Conservation (phyloP, 2,888 invertebrate genomes). For the Diaphora mendica region DNA sequence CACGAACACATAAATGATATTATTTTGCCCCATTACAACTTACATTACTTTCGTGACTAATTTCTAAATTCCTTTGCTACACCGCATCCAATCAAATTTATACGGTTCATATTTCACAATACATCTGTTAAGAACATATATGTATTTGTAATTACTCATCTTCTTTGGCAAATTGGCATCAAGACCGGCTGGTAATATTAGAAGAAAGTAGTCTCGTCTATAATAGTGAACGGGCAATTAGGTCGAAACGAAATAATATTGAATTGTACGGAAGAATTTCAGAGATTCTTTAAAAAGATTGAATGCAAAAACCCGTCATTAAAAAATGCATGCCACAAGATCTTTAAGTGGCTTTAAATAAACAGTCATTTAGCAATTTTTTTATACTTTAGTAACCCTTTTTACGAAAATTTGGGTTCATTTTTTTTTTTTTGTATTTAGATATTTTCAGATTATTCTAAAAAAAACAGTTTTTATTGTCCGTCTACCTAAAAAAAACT, state of each 20-base stretch:
- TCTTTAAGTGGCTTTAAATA: not conserved
- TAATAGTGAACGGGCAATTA: not conserved
- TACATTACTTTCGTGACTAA: constrained; percentile 24
- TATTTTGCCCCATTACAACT: constrained; percentile 27
- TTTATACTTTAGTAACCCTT: not conserved
- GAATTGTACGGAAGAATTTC: not conserved
- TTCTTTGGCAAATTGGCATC: constrained; percentile 79
- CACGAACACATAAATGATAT: constrained; percentile 15
- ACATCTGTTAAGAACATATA: constrained; percentile 81
- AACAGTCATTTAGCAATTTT: not conserved
- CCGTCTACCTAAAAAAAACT: no score
- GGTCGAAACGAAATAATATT: not conserved
- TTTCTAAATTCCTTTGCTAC: constrained; percentile 44
- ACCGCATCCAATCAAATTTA: constrained; percentile 77
- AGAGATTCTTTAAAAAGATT: not conserved
- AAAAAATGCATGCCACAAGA: not conserved
- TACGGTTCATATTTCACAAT: constrained; percentile 80
- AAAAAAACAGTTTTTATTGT: no score
- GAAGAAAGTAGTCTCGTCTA: constrained; percentile 64
- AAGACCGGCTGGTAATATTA: constrained; percentile 63
- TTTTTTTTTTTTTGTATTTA: not conserved
- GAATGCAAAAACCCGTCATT: not conserved
- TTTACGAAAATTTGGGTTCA: not conserved
- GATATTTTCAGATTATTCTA: no score
- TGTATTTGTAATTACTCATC: constrained; percentile 80